Conservation (phyloP, 2,888 invertebrate species). For the Atrina japonica region DNA sequence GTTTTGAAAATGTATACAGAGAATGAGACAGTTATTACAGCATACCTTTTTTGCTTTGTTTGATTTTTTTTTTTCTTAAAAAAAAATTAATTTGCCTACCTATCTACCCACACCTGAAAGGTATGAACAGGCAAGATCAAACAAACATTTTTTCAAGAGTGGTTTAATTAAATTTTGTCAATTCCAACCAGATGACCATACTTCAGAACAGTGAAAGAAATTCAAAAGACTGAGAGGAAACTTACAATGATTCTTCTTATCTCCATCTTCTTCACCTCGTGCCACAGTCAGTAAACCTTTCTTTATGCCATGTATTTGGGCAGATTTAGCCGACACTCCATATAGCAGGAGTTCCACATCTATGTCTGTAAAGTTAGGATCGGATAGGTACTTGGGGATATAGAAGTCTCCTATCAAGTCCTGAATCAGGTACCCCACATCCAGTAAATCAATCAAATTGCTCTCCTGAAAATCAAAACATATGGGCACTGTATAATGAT, state of each 20-base stretch:
- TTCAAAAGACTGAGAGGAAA: neutral
- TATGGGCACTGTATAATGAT: neutral
- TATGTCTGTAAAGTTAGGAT: slow-evolving; percentile 40
- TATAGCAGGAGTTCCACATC: slow-evolving; percentile 52
- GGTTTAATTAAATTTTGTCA: too few relatives aligned
- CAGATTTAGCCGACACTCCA: slow-evolving; percentile 26
- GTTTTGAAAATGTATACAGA: too few relatives aligned
- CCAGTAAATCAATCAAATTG: slow-evolving; percentile 47
- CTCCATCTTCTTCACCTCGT: neutral
- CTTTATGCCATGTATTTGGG: slow-evolving; percentile 19
- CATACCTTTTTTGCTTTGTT: too few relatives aligned
- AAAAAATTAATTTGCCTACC: too few relatives aligned
- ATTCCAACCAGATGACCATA: neutral
- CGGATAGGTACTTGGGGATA: slow-evolving; percentile 68
- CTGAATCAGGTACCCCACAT: slow-evolving; percentile 75
- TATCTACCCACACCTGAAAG: too few relatives aligned
- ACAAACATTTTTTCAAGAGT: too few relatives aligned
- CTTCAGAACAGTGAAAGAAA: neutral
- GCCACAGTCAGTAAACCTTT: slow-evolving; percentile 27
- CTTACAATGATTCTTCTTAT: neutral
- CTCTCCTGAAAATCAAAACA: slow-evolving; percentile 3
- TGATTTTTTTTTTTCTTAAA: too few relatives aligned
- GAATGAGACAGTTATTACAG: too few relatives aligned
- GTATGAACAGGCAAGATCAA: too few relatives aligned
- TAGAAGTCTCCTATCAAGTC: slow-evolving; percentile 78